A percentile compares a stretch with the other conserved stretches of the same genome.
phyloP scores from a whole-genome alignment of 2,113 vertebrate species.

The Hemibagrus wyckioides region DNA sequence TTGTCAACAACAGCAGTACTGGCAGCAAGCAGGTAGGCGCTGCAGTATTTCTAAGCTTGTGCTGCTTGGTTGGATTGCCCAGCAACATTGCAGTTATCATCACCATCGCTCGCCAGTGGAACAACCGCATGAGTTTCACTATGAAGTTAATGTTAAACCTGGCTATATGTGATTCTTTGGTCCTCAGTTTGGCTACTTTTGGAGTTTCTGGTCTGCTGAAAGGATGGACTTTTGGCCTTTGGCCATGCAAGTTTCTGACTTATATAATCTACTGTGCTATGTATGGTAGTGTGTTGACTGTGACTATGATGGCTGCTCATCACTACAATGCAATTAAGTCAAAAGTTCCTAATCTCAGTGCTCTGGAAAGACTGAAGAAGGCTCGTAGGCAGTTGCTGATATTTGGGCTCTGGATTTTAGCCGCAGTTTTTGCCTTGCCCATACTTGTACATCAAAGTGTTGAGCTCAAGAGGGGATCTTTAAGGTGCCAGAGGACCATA shows the following conservation, averaged over 20 bases:
- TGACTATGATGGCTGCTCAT: slow-evolving; percentile 70
- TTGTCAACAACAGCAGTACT: background rate
- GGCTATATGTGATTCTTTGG: slow-evolving; percentile 69
- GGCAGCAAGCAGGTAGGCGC: slow-evolving; percentile 18
- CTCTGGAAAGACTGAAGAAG: slow-evolving; percentile 30
- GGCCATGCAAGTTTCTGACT: slow-evolving; percentile 63
- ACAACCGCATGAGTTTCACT: slow-evolving; percentile 58
- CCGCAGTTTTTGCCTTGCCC: slow-evolving; percentile 54
- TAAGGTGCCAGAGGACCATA: slow-evolving; percentile 56
- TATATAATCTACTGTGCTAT: slow-evolving; percentile 69
- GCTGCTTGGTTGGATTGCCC: slow-evolving; percentile 67
- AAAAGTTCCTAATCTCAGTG: slow-evolving; percentile 60
- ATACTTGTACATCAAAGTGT: slow-evolving; percentile 59
- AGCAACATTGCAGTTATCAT: slow-evolving; percentile 70
- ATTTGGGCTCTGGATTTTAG: slow-evolving; percentile 50
- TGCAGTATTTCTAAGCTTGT: slow-evolving; percentile 52
- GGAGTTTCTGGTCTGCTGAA: slow-evolving; percentile 69
- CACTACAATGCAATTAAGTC: slow-evolving; percentile 63
- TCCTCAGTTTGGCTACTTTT: slow-evolving; percentile 64
- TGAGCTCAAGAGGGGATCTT: rapidly evolving
- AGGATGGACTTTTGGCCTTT: slow-evolving; percentile 62
- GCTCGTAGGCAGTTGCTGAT: slow-evolving; percentile 46
- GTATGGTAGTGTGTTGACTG: slow-evolving; percentile 70
- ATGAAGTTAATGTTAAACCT: slow-evolving; percentile 71
- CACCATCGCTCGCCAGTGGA: slow-evolving; percentile 63